Percentiles rank a stretch among this genome's conserved stretches.
Evolutionary conservation across 2,113 vertebrate genomes (phyloP).

Genomic region (Megaceryle torquata): DNA sequence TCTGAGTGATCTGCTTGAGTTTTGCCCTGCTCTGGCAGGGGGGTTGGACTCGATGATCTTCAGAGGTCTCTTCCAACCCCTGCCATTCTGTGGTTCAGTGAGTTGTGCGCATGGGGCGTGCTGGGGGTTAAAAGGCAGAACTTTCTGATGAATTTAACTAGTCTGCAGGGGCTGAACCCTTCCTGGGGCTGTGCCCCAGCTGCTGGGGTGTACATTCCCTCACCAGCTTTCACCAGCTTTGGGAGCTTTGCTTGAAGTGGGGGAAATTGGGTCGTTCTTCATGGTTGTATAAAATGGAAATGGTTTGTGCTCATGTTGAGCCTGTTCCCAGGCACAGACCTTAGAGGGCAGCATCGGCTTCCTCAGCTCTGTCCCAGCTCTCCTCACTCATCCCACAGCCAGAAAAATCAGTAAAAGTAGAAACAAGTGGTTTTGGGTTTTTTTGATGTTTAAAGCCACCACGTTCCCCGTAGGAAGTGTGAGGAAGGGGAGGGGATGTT

Average conservation of each 20-base stretch:
- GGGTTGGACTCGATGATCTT: no score
- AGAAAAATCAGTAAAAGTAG: neutral
- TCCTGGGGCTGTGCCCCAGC: fast-evolving
- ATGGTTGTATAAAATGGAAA: fast-evolving
- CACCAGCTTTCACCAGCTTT: neutral
- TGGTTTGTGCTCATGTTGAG: neutral
- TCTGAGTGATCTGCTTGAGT: no score
- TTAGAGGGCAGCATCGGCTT: neutral
- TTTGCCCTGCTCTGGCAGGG: no score
- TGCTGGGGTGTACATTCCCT: fast-evolving
- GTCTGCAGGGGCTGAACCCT: no score
- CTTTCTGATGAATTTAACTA: neutral
- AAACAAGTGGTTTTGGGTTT: fast-evolving
- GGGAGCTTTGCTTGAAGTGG: neutral
- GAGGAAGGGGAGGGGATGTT: neutral
- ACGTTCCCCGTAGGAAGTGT: fast-evolving
- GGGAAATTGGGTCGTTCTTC: neutral
- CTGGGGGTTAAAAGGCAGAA: slow-evolving; percentile 15
- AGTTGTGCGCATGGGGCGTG: neutral
- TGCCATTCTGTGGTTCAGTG: no score
- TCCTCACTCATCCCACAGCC: neutral
- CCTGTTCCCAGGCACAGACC: neutral
- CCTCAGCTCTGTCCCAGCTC: neutral
- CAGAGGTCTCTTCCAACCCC: no score
- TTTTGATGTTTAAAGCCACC: neutral